These are phyloP conservation scores for Scortum barcoo DNA, from an alignment of 2,113 vertebrate genomes.

Conservation along the genomic window DNA sequence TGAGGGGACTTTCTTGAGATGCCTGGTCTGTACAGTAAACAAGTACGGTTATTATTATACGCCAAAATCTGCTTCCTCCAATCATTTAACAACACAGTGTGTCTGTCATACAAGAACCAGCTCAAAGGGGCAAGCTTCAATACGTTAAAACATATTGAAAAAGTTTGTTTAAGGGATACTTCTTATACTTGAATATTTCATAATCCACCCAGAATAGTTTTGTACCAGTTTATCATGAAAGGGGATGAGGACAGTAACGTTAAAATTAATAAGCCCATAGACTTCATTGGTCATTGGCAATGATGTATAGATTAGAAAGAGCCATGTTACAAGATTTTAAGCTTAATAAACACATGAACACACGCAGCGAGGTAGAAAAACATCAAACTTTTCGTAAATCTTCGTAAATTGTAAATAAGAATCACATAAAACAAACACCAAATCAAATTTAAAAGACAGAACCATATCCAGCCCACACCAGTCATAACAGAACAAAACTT, in stretches of 20 bases:
- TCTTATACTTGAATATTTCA: neutral
- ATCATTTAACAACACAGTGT: neutral
- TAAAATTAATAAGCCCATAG: neutral
- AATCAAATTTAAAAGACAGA: neutral
- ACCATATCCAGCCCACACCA: neutral
- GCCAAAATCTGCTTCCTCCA: neutral
- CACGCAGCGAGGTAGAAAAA: neutral
- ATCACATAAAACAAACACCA: neutral
- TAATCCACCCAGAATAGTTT: neutral
- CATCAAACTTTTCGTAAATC: neutral
- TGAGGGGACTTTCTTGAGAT: neutral
- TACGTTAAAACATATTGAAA: neutral
- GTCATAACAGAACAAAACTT: neutral
- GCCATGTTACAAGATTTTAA: neutral
- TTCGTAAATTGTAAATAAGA: too few species aligned
- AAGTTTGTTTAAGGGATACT: neutral
- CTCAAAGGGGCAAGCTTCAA: neutral
- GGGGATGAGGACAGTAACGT: neutral
- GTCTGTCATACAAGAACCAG: neutral
- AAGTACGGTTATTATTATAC: neutral
- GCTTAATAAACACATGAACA: neutral
- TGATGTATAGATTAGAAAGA: neutral
- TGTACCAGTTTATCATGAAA: neutral
- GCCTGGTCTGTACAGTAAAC: neutral
- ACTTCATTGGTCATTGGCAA: neutral